Base-by-base conservation (phyloP, 2,797 vertebrate genomes). In the Cryptoblepharus egeriae region DNA sequence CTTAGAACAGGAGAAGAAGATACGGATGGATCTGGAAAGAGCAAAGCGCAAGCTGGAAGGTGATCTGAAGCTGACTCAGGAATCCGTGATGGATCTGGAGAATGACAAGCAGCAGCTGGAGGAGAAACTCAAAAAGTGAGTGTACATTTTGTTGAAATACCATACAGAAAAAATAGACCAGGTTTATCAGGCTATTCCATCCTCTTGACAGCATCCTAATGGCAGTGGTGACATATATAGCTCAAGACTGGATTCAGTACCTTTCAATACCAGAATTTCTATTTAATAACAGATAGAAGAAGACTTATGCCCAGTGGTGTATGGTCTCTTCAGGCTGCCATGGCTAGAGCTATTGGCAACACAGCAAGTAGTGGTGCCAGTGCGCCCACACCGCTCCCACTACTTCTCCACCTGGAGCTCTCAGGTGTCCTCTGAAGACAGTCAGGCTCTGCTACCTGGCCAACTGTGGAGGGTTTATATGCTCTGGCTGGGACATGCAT, bases 61-160 rank as follows among this genome's bases (percentile, higher is more conserved):
- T 28, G 98, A 99, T 92, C 92, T 99, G 78, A 99, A 99, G 82
- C 90, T 98, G 87, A 97, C 97, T 0, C 90, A 98, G 85, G 98
- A 98, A 87, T 97, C 97, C 0, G 88, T 98, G 9, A 97, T 98
- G 93, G 98, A 98, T 78, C 88, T 98, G 57, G 96, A 98, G 88
- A 98, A 99, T 5, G 98, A 99, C 92, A 98, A 98, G 81, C 97
- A 97, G 93, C 98, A 99, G 89, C 92, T 98, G 81, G 97, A 99
- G 49, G 98, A 98, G 93, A 97, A 96, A 88, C 95, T 98, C 82
- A 98, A 98, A 90, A 99, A 98, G 98, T 99, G 88, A 96, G 95
- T 16, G 64, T 63, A 32, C 9, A 67, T 6, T 30, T 13, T 0
- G 3, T 58, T 32, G 26, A 55, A 58, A 32, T n/a, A 32, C 15